Evolutionary conservation across 2,888 invertebrate genomes (phyloP).

Genomic region (Atrina japonica): DNA sequence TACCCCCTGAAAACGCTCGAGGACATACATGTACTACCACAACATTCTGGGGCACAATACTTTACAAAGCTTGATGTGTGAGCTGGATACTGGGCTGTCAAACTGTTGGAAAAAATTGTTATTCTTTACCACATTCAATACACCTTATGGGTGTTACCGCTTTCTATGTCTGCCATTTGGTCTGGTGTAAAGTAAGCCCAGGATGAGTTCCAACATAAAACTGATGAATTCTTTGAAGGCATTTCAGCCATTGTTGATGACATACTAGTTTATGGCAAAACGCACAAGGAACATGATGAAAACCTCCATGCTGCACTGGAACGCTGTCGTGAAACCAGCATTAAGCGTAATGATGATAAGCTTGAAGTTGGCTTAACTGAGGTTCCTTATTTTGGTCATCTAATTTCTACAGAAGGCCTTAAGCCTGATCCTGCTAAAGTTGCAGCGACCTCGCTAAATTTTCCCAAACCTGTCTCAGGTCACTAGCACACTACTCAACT

Average conservation of each 20-base stretch:
- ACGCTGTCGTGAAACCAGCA: slow-evolving; percentile 26
- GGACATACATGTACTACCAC: slow-evolving; percentile 37
- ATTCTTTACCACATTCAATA: slow-evolving; percentile 2
- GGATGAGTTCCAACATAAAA: neutral
- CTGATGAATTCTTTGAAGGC: neutral
- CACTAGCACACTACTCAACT: neutral
- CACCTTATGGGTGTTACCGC: neutral
- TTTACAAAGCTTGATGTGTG: slow-evolving; percentile 1
- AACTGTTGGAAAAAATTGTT: neutral
- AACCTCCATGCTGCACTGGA: slow-evolving; percentile 44
- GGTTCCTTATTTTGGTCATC: slow-evolving; percentile 47
- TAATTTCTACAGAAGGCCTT: slow-evolving; percentile 30
- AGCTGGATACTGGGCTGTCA: slow-evolving; percentile 1
- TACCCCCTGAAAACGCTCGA: slow-evolving; percentile 50
- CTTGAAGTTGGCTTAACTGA: slow-evolving; percentile 31
- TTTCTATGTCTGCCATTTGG: slow-evolving; percentile 5
- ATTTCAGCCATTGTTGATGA: slow-evolving; percentile 43
- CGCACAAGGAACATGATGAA: slow-evolving; percentile 46
- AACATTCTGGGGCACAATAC: neutral
- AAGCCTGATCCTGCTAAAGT: slow-evolving; percentile 11
- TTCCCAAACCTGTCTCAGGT: neutral
- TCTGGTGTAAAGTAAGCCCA: slow-evolving; percentile 9
- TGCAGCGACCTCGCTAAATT: neutral
- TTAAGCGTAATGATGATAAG: slow-evolving; percentile 47
- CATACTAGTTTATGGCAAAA: slow-evolving; percentile 40